A percentile compares a stretch with the other conserved stretches of the same genome.
Evolutionary conservation across 2,888 invertebrate species (phyloP).

Genomic region (Mechanitis messenoides): DNA sequence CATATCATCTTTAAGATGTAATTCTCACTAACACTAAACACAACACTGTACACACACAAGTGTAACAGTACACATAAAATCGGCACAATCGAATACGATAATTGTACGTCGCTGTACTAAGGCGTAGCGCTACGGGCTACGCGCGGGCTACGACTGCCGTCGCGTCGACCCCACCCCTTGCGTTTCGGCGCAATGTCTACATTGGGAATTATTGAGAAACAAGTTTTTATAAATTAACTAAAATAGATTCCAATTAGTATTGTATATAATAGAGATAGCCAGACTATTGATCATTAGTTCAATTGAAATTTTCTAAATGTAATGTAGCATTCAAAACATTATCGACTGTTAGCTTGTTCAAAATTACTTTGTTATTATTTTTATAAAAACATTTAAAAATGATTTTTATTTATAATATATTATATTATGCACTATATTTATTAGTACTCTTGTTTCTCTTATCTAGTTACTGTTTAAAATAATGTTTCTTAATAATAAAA

Average conservation of each 20-base stretch:
- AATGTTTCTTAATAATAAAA: too few relatives aligned
- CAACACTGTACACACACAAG: conserved; percentile 27
- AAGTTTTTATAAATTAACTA: conserved; percentile 22
- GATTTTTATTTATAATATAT: too few relatives aligned
- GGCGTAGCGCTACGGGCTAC: conserved; percentile 64
- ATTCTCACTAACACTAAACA: conserved; percentile 23
- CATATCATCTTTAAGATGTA: conserved; percentile 18
- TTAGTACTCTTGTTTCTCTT: too few relatives aligned
- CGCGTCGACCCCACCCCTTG: conserved; percentile 55
- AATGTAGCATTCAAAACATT: too few relatives aligned
- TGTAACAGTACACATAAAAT: conserved; percentile 27
- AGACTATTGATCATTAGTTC: background rate
- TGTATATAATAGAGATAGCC: background rate
- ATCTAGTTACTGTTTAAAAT: too few relatives aligned
- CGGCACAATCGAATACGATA: conserved; percentile 24
- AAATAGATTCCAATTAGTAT: background rate
- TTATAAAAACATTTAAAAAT: too few relatives aligned
- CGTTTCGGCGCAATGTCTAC: conserved; percentile 40
- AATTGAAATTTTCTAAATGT: too few relatives aligned
- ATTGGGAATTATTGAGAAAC: conserved; percentile 33
- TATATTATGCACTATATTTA: too few relatives aligned
- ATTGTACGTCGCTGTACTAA: conserved; percentile 29
- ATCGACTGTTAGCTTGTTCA: too few relatives aligned
- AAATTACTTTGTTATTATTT: too few relatives aligned
- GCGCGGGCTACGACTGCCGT: conserved; percentile 67